A percentile compares a stretch with the other conserved stretches of the same genome.
Conservation (phyloP, 1,140 invertebrate genomes). For the Diachasma alloeum region DNA sequence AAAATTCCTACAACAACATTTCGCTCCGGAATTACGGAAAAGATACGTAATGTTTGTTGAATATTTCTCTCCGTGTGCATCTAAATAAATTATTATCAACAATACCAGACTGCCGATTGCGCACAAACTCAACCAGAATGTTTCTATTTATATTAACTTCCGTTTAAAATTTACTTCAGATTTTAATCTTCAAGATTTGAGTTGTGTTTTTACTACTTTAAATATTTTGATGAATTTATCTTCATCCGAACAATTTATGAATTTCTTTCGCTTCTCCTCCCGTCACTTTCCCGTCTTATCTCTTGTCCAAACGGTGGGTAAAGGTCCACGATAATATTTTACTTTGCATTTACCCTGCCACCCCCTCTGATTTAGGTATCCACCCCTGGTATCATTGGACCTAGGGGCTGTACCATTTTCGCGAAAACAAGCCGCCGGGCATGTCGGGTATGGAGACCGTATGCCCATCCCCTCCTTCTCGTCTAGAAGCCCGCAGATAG, state of each 20-base stretch:
- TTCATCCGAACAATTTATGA: neutral
- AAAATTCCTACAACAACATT: no score
- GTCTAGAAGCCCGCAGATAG: conserved; percentile 34
- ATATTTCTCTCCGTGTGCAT: no score
- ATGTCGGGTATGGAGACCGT: conserved; percentile 23
- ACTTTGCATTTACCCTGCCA: conserved; percentile 45
- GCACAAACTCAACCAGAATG: no score
- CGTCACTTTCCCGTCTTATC: neutral
- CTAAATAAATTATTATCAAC: no score
- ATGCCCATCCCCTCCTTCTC: conserved; percentile 21
- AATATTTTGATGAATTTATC: no score
- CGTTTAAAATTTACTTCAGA: no score
- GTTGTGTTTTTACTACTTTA: no score
- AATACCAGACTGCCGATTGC: no score
- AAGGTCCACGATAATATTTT: conserved; percentile 34
- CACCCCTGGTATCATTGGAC: conserved; percentile 25
- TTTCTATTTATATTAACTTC: no score
- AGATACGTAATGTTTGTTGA: no score
- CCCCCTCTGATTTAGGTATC: conserved; percentile 47
- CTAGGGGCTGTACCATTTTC: neutral
- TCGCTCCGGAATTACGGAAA: no score
- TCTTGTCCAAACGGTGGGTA: neutral
- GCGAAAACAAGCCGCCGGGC: neutral
- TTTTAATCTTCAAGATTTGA: no score
- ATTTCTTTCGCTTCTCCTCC: neutral